Conservation (phyloP, 2,113 vertebrate genomes). For the Morone chrysops region DNA sequence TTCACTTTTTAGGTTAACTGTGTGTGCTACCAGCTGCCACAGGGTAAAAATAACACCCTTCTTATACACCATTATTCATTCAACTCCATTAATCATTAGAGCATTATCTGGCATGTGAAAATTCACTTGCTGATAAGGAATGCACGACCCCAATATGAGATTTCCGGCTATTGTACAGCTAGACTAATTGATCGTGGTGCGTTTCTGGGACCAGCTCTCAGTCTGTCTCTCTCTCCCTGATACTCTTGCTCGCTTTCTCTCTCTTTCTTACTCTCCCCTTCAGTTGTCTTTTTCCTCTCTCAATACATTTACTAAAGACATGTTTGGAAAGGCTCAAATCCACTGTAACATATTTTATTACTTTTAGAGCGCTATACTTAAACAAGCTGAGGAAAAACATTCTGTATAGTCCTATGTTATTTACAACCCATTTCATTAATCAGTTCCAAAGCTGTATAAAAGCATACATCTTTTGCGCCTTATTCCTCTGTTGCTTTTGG, state of each 20-base stretch:
- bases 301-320: slow-evolving; percentile 18
- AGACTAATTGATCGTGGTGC: slow-evolving; percentile 79
- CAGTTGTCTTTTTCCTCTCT: not conserved
- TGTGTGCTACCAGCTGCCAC: slow-evolving; percentile 71
- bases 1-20: slow-evolving; percentile 77
- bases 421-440: slow-evolving; percentile 6
- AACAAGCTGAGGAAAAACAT: slow-evolving; percentile 21
- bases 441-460: slow-evolving; percentile 25
- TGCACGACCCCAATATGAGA: slow-evolving; percentile 82
- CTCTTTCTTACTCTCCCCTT: slow-evolving; percentile 8
- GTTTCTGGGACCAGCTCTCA: slow-evolving; percentile 60
- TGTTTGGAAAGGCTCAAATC: slow-evolving; percentile 16
- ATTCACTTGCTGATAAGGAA: slow-evolving; percentile 80
- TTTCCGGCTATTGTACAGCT: slow-evolving; percentile 79
- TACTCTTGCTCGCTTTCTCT: not conserved
- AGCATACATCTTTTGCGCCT: slow-evolving; percentile 33
- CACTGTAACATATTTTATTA: not conserved
- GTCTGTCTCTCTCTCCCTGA: slow-evolving; percentile 13
- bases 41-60: slow-evolving; percentile 76
- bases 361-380: not conserved
- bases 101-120: slow-evolving; percentile 84
- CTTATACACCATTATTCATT: slow-evolving; percentile 76
- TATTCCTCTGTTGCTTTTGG: not conserved
- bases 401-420: not conserved
- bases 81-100: slow-evolving; percentile 81